A percentile compares a stretch with the other conserved stretches of the same genome.
These are phyloP conservation scores for Sebastes aleutianus DNA, from an alignment of 2,797 vertebrate species.

Conservation along the genomic window DNA sequence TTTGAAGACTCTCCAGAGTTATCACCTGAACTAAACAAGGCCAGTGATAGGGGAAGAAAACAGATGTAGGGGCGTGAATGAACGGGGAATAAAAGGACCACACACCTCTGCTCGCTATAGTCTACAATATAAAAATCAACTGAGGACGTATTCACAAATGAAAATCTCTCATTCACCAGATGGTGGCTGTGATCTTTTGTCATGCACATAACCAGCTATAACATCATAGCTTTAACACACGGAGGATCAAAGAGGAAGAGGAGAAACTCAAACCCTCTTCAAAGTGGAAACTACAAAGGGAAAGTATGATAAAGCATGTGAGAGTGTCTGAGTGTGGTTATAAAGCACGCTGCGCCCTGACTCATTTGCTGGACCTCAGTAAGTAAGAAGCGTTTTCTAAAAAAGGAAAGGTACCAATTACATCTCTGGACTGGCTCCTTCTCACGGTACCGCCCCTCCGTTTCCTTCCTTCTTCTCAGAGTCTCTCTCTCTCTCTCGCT, in stretches of 20 bases:
- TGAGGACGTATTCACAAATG: not conserved
- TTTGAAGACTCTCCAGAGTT: conserved; percentile 69
- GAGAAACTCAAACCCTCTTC: conserved; percentile 65
- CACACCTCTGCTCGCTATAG: conserved; percentile 37
- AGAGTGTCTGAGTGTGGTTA: conserved; percentile 63
- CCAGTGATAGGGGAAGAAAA: conserved; percentile 53
- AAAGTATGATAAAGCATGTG: conserved; percentile 66
- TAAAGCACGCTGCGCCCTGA: conserved; percentile 65
- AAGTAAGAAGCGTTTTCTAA: conserved; percentile 71
- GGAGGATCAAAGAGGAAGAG: conserved; percentile 61
- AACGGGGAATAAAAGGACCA: conserved; percentile 59
- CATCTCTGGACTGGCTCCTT: conserved; percentile 64
- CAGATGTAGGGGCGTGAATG: conserved; percentile 22
- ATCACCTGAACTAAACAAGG: conserved; percentile 50
- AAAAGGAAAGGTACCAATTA: conserved; percentile 79
- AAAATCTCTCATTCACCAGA: conserved; percentile 8
- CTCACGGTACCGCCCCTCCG: conserved; percentile 54
- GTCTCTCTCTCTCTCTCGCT: not conserved
- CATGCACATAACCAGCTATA: conserved; percentile 46
- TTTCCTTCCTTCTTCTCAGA: conserved; percentile 56
- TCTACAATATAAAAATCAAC: not conserved
- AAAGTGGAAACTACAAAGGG: conserved; percentile 75
- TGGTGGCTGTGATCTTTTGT: conserved; percentile 19
- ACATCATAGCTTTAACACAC: conserved; percentile 41
- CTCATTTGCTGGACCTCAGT: conserved; percentile 66